These are phyloP conservation scores for Thymelicus acteon DNA, from an alignment of 2,888 invertebrate species.

Conservation along the genomic window DNA sequence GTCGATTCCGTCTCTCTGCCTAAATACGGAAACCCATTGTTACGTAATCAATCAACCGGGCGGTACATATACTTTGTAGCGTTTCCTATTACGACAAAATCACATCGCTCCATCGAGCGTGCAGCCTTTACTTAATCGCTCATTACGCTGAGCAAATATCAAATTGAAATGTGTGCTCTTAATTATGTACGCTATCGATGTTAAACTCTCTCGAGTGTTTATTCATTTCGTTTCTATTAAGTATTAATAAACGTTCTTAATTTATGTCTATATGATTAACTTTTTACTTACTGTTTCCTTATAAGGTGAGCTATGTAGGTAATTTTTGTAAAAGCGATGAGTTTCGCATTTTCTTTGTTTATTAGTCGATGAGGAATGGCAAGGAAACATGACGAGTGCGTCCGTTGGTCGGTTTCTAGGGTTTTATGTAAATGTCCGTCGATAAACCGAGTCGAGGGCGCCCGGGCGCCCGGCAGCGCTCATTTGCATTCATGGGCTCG, in stretches of 20 bases:
- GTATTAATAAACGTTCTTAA: constrained; percentile 40
- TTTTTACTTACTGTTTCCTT: constrained; percentile 11
- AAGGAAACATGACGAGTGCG: constrained; percentile 66
- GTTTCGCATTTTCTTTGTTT: constrained; percentile 11
- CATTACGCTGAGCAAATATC: constrained; percentile 33
- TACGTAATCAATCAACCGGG: constrained; percentile 31
- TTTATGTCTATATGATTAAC: constrained; percentile 50
- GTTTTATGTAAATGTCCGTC: constrained; percentile 80
- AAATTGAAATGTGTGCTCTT: constrained; percentile 29
- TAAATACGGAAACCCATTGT: constrained; percentile 37
- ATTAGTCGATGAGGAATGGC: constrained; percentile 58
- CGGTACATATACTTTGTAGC: constrained; percentile 17
- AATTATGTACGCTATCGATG: constrained; percentile 28
- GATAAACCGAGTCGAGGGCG: constrained; percentile 76
- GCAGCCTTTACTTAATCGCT: constrained; percentile 32
- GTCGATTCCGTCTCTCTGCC: constrained; percentile 33
- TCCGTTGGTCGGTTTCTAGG: constrained; percentile 65
- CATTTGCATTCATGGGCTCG: constrained; percentile 85
- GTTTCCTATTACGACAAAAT: constrained; percentile 9
- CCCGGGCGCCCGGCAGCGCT: constrained; percentile 70
- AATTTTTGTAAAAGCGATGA: background rate
- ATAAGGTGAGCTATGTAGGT: background rate
- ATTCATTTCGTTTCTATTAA: constrained; percentile 16
- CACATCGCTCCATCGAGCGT: constrained; percentile 28
- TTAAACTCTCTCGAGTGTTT: constrained; percentile 21